Evolutionary conservation across 2,888 invertebrate genomes (phyloP).

Genomic region (Anthophora plumipes): DNA sequence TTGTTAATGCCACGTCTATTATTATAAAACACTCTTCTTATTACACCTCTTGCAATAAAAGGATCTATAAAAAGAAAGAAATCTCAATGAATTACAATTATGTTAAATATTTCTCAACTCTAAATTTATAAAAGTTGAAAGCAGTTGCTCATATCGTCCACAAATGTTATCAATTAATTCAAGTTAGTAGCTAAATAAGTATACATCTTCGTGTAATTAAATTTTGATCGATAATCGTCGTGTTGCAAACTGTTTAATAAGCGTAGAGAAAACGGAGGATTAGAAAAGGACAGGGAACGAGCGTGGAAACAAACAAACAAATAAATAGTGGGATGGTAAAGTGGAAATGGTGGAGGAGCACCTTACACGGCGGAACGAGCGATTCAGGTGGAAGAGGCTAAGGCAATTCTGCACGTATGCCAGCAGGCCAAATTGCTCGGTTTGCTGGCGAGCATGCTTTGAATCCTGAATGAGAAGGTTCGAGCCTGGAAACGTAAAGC

Average conservation of each 20-base stretch:
- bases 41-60: no score
- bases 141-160: no score
- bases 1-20: no score
- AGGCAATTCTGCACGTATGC: slow-evolving; percentile 65
- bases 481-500: slow-evolving; percentile 26
- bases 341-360: slow-evolving; percentile 30
- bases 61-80: no score
- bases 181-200: no score
- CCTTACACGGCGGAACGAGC: slow-evolving; percentile 33
- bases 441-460: slow-evolving; percentile 62
- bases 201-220: no score
- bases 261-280: background rate
- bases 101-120: no score
- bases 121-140: no score
- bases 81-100: no score
- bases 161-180: no score
- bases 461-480: slow-evolving; percentile 60
- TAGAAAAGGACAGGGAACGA: background rate
- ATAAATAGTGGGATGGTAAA: slow-evolving; percentile 2
- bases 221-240: no score
- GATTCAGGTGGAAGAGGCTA: slow-evolving; percentile 51
- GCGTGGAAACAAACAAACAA: slow-evolving; percentile 17
- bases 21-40: no score
- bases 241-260: background rate
- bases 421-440: slow-evolving; percentile 63